Percentiles rank a stretch among this genome's conserved stretches.
Conservation (phyloP, 2,113 vertebrate genomes). For the Pimephales promelas region DNA sequence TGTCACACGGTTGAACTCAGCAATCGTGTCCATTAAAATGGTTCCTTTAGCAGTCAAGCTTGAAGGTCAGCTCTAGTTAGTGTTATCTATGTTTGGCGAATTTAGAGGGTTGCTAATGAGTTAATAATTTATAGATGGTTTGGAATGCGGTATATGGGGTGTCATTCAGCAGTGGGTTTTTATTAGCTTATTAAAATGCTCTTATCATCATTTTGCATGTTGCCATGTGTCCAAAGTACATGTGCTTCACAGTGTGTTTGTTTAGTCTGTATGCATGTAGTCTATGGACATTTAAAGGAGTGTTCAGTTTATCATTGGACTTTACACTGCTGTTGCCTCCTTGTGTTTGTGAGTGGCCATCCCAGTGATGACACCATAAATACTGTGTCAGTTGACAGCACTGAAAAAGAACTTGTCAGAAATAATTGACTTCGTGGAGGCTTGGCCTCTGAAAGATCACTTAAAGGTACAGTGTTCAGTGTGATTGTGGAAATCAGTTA, state of each 20-base stretch:
- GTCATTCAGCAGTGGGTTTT: neutral
- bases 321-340: constrained; percentile 21
- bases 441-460: neutral
- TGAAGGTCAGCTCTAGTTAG: neutral
- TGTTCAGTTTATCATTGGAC: constrained; percentile 36
- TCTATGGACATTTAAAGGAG: constrained; percentile 40
- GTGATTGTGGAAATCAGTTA: neutral
- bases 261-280: constrained; percentile 9
- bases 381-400: constrained; percentile 37
- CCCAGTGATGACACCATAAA: constrained; percentile 35
- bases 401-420: constrained; percentile 10
- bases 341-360: constrained; percentile 6
- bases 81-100: constrained; percentile 5
- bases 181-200: neutral
- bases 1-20: neutral
- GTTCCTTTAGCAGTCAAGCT: neutral
- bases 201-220: neutral
- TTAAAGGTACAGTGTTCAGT: neutral
- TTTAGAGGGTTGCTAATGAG: neutral
- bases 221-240: constrained; percentile 27
- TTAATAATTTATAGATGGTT: constrained; percentile 21
- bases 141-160: neutral
- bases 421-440: constrained; percentile 18
- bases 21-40: neutral
- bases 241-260: constrained; percentile 11